These are phyloP conservation scores for Ambastaia sidthimunki DNA, from an alignment of 2,797 vertebrate genomes.

Conservation along the genomic window DNA sequence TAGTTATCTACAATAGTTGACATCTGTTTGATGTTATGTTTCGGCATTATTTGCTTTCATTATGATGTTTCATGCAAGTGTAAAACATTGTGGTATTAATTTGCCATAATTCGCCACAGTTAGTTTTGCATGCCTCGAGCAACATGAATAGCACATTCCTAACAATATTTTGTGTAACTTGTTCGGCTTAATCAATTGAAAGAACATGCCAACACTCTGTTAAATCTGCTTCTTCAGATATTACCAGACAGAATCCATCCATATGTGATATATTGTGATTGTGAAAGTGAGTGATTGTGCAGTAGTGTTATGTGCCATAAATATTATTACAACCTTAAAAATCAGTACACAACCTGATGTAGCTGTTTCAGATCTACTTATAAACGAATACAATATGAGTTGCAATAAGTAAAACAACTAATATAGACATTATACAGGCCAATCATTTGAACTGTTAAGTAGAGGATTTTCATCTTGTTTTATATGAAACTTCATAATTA, in stretches of 20 bases:
- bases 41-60: not conserved
- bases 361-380: constrained; percentile 29
- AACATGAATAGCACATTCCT: constrained; percentile 56
- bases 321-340: not conserved
- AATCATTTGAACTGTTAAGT: not conserved
- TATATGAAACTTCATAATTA: not conserved
- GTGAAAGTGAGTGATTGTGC: constrained; percentile 56
- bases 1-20: not conserved
- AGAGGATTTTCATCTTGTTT: no score
- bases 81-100: not conserved
- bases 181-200: not conserved
- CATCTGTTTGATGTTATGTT: not conserved
- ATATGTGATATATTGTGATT: constrained; percentile 29
- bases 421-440: no score
- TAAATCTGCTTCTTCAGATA: not conserved
- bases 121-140: constrained; percentile 39
- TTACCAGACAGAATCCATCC: constrained; percentile 35
- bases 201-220: not conserved
- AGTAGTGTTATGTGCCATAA: constrained; percentile 44
- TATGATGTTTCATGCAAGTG: not conserved
- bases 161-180: constrained; percentile 18
- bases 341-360: no score
- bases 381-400: no score
- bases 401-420: no score
- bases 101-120: constrained; percentile 23